Percentiles rank a stretch among this genome's conserved stretches.
Conservation (phyloP, 2,797 vertebrate species). For the Chiroxiphia lanceolata region DNA sequence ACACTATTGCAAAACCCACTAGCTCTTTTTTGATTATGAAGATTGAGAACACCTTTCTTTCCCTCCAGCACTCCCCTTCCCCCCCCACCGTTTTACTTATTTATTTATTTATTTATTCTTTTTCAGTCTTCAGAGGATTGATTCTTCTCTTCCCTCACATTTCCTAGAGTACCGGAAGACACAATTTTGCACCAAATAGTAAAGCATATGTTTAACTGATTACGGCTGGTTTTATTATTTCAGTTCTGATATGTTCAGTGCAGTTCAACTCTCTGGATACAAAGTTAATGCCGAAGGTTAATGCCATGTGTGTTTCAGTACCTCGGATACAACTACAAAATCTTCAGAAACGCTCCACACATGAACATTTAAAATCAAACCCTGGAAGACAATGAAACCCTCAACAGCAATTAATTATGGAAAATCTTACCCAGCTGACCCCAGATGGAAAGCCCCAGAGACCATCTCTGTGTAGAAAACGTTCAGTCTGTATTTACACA, state of each 20-base stretch:
- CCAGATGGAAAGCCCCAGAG: not conserved
- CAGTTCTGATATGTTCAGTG: not conserved
- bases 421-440: not conserved
- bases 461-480: not conserved
- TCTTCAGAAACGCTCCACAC: not conserved
- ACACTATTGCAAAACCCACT: not conserved
- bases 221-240: not conserved
- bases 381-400: not conserved
- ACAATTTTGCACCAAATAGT: not conserved
- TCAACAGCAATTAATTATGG: not conserved
- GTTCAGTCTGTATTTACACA: not conserved
- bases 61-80: accelerated
- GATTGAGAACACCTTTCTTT: not conserved
- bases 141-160: not conserved
- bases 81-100: not conserved
- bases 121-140: not conserved
- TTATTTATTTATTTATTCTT: not conserved
- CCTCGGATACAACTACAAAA: not conserved
- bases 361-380: not conserved
- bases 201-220: not conserved
- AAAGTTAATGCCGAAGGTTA: not conserved
- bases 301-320: not conserved
- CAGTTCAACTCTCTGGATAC: not conserved
- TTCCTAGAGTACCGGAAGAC: not conserved
- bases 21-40: not conserved